Percentiles rank a stretch among this genome's conserved stretches.
These are phyloP conservation scores for Pseudochirops cupreus DNA, from an alignment of 2,797 vertebrate species.

Conservation along the genomic window DNA sequence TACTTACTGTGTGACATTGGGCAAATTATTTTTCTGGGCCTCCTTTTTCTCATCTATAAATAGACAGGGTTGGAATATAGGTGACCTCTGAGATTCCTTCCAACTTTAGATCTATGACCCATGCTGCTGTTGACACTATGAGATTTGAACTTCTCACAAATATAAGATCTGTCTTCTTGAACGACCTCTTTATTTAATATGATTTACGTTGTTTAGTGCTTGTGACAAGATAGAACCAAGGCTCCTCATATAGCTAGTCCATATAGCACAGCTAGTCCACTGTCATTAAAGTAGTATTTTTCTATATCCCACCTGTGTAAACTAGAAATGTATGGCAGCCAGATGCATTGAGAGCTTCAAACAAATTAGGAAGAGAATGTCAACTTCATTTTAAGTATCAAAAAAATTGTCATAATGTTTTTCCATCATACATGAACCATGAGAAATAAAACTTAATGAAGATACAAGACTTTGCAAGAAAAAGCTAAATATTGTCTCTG, in stretches of 20 bases:
- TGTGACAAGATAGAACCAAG: neutral
- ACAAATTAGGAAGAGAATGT: neutral
- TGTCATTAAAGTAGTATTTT: neutral
- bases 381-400: neutral
- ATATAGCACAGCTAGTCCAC: neutral
- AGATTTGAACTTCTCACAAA: neutral
- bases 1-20: neutral
- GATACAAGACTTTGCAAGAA: neutral
- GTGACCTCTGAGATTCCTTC: neutral
- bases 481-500: neutral
- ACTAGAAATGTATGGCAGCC: neutral
- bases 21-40: neutral
- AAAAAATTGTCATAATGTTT: constrained; percentile 26
- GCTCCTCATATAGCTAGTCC: neutral
- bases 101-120: neutral
- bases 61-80: neutral
- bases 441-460: constrained; percentile 19
- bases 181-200: neutral
- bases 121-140: neutral
- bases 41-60: neutral
- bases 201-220: neutral
- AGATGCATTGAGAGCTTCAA: neutral
- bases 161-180: neutral
- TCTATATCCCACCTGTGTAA: neutral
- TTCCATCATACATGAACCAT: constrained; percentile 42